Conservation (phyloP, 1,140 invertebrate species). For the Megathymus violae region DNA sequence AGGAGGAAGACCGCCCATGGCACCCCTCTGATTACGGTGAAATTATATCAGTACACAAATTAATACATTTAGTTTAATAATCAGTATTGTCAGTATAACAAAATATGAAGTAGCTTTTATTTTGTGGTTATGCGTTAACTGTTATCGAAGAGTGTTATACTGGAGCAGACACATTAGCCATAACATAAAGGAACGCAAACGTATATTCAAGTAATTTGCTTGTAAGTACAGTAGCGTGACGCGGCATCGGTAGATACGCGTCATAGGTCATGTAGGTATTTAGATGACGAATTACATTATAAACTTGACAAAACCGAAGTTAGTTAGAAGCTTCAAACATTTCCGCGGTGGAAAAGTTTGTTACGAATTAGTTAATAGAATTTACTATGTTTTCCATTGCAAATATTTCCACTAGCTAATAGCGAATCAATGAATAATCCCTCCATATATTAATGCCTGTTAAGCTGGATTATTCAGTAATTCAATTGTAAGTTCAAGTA, state of each 20-base stretch:
- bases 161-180: too few species aligned
- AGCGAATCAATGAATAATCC: slow-evolving; percentile 20
- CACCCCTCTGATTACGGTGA: too few species aligned
- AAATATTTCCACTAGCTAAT: slow-evolving; percentile 10
- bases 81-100: too few species aligned
- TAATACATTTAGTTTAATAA: too few species aligned
- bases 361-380: slow-evolving; percentile 10
- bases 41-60: too few species aligned
- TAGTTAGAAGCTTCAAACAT: slow-evolving; percentile 26
- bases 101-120: too few species aligned
- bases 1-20: too few species aligned
- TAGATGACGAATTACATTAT: slow-evolving; percentile 18
- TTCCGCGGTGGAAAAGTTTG: slow-evolving; percentile 26
- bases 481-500: slow-evolving; percentile 27
- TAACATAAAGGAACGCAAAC: too few species aligned
- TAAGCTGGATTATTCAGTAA: not conserved
- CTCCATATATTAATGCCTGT: slow-evolving; percentile 1
- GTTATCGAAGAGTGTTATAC: too few species aligned
- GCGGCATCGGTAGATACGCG: not conserved
- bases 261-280: slow-evolving; percentile 5
- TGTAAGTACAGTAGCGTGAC: not conserved
- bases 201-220: not conserved
- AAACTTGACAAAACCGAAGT: slow-evolving; percentile 8
- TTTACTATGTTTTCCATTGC: not conserved
- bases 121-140: too few species aligned